Base-by-base conservation (phyloP, 2,888 invertebrate species). In the Bhutanitis thaidina region DNA sequence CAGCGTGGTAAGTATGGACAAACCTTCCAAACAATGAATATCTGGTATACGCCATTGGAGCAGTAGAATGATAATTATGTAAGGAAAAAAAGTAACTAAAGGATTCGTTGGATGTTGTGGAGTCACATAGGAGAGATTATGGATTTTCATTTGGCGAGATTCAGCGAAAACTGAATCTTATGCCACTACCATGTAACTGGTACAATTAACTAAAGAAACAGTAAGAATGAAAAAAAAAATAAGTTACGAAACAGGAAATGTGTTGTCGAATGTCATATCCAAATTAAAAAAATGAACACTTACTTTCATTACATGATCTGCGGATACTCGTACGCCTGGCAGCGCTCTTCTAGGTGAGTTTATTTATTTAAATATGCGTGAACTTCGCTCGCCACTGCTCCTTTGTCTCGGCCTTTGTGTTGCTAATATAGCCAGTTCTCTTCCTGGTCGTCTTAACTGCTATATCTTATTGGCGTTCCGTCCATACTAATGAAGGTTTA, bases 341-440 rank as follows among this genome's bases (percentile, higher is more conserved):
- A 65, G 64, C 69, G 59, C 56, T 45, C 66, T 67, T 73, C 74
- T 74, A 78, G 71, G 67, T 67, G 68, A 69, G 76, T 80, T 77
- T 83, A 80, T 84, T 80, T 84, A 83, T 82, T 80, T 79, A 80
- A 82, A 82, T 80, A 81, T 80, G 80, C 81, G 80, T 80, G 71
- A 80, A 81, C 76, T 74, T 71, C 69, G 71, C 69, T 71, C 67
- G 72, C 69, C 71, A 61, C 60, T 58, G 64, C 63, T 69, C 74
- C 79, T 82, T 85, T 83, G 82, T 84, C 78, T 77, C 65, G 58
- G 64, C 67, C 61, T 64, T 73, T 69, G 71, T 71, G 60, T 74
- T 73, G 68, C 69, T 74, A 74, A 73, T 68, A 71, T 65, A 59
- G 65, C 67, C 63, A 58, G 61, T 55, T 57, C 55, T 61, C 75